phyloP scores from a whole-genome alignment of 2,797 vertebrate species.

The Phataginus tetradactyla region DNA sequence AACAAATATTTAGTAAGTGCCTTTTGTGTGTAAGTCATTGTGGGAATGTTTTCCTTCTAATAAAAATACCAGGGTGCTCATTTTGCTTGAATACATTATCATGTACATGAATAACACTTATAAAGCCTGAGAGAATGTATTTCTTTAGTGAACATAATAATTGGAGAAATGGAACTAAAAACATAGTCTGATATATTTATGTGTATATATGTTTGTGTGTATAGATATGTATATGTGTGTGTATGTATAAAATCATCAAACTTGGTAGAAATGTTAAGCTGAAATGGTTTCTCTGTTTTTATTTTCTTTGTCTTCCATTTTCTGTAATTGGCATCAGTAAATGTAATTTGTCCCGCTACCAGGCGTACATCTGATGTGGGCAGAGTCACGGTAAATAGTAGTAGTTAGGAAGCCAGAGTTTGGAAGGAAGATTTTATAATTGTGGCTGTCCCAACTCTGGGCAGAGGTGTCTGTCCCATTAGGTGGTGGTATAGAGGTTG shows the following conservation, averaged over 20 bases:
- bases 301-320: slow-evolving; percentile 55
- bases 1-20: slow-evolving; percentile 13
- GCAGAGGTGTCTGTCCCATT: not conserved
- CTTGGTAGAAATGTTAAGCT: slow-evolving; percentile 3
- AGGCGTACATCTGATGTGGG: not conserved
- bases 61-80: slow-evolving; percentile 16
- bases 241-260: not conserved
- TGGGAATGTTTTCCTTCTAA: not conserved
- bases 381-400: not conserved
- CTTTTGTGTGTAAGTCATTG: slow-evolving; percentile 28
- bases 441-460: not conserved
- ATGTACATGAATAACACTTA: slow-evolving; percentile 4
- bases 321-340: not conserved
- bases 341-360: not conserved
- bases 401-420: not conserved
- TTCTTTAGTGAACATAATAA: not conserved
- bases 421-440: not conserved
- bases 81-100: not conserved
- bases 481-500: not conserved
- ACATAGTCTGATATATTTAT: not conserved
- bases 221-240: not conserved
- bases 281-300: slow-evolving; percentile 14
- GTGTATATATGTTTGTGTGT: not conserved
- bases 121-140: slow-evolving; percentile 5
- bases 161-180: not conserved